phyloP scores from a whole-genome alignment of 2,113 vertebrate species.

The Mungos mungo region DNA sequence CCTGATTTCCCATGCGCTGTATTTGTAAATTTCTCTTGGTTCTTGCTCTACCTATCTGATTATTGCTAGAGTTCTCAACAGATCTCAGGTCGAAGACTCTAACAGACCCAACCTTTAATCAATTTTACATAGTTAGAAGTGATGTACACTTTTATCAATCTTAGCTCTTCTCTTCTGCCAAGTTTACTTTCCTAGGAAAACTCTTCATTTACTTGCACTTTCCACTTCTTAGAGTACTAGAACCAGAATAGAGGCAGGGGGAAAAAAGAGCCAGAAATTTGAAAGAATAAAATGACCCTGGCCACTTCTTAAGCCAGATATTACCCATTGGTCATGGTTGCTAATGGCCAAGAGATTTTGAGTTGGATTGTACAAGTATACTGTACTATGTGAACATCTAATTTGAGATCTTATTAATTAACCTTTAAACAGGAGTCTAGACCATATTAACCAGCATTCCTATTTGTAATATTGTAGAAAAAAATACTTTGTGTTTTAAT shows the following conservation, averaged over 20 bases:
- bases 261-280: not conserved
- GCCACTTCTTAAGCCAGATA: not conserved
- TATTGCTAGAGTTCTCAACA: not conserved
- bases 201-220: not conserved
- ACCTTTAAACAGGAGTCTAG: not conserved
- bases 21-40: not conserved
- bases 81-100: not conserved
- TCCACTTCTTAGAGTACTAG: constrained; percentile 3
- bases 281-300: not conserved
- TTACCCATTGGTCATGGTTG: not conserved
- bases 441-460: not conserved
- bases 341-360: not conserved
- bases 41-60: not conserved
- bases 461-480: not conserved
- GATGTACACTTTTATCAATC: not conserved
- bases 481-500: not conserved
- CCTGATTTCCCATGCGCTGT: not conserved
- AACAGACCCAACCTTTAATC: not conserved
- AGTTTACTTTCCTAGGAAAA: not conserved
- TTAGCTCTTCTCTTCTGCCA: not conserved
- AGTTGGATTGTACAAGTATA: not conserved
- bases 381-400: not conserved
- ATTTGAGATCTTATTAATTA: not conserved
- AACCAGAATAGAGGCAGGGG: not conserved
- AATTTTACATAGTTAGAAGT: not conserved